Evolutionary conservation across 1,140 invertebrate genomes (phyloP).

Genomic region (Triops longicaudatus): DNA sequence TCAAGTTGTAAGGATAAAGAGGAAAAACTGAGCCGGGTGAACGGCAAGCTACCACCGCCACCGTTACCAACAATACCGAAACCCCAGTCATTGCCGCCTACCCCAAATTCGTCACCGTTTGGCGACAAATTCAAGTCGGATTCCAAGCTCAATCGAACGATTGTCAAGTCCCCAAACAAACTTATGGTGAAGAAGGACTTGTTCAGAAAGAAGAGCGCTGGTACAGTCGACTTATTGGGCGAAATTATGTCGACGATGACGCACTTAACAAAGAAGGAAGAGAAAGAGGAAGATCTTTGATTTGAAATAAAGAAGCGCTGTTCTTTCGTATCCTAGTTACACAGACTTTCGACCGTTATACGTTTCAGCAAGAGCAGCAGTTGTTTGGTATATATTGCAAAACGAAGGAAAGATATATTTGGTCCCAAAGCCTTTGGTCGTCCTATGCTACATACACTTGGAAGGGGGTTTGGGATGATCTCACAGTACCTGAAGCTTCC

Average conservation of each 20-base stretch:
- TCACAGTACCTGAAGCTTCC: slow-evolving; percentile 14
- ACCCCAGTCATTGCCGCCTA: background rate
- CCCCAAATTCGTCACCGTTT: background rate
- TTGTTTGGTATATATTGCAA: background rate
- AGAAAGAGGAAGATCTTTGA: slow-evolving; percentile 16
- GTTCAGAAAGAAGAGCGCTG: slow-evolving; percentile 5
- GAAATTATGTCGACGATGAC: slow-evolving; percentile 27
- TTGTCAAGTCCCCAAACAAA: background rate
- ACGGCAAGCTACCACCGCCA: background rate
- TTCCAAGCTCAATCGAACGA: slow-evolving; percentile 17
- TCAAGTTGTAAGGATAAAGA: background rate
- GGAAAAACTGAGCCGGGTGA: background rate
- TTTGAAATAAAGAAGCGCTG: background rate
- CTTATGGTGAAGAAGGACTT: slow-evolving; percentile 23
- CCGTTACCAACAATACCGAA: background rate
- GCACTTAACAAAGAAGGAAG: slow-evolving; percentile 26
- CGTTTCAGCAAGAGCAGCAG: background rate
- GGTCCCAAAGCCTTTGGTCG: slow-evolving; percentile 12
- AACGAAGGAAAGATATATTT: background rate
- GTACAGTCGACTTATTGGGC: slow-evolving; percentile 23
- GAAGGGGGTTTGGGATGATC: slow-evolving; percentile 2
- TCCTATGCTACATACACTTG: slow-evolving; percentile 12
- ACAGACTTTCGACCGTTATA: background rate
- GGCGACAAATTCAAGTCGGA: slow-evolving; percentile 20
- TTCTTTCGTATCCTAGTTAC: background rate